Evolutionary conservation across 2,797 vertebrate species (phyloP).

Genomic region (Nasua narica): DNA sequence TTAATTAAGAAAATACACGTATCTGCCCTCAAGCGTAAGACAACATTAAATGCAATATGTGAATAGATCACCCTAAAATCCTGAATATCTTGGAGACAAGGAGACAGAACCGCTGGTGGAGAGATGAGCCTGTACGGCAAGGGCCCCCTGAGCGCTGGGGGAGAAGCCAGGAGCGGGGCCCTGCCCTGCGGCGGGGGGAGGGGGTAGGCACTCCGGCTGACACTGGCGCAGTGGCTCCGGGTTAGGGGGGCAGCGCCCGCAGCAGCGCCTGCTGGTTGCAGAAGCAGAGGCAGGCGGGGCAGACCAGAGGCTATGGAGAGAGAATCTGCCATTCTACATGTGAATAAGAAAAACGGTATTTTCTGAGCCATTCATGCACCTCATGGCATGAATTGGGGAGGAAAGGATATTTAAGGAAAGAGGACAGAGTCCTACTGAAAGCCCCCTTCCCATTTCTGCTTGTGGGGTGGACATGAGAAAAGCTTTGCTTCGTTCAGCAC

Average conservation of each 20-base stretch:
- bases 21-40: neutral
- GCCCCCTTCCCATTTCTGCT: neutral
- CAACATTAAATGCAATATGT: neutral
- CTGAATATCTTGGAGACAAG: neutral
- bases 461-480: neutral
- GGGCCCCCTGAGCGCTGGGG: neutral
- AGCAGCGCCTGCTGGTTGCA: neutral
- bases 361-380: neutral
- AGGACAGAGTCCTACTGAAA: neutral
- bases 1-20: neutral
- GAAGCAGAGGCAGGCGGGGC: accelerated
- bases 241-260: too few relatives aligned
- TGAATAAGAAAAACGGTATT: neutral
- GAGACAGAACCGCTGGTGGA: neutral
- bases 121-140: neutral
- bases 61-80: neutral
- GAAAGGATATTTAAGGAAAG: neutral
- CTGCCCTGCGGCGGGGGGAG: neutral
- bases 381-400: neutral
- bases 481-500: neutral
- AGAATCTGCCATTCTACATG: neutral
- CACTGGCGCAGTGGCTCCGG: neutral
- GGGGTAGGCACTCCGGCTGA: neutral
- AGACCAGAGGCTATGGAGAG: neutral
- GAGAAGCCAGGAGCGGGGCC: too few relatives aligned